These are phyloP conservation scores for Atlantisia rogersi DNA, from an alignment of 2,113 vertebrate genomes.

Conservation along the genomic window DNA sequence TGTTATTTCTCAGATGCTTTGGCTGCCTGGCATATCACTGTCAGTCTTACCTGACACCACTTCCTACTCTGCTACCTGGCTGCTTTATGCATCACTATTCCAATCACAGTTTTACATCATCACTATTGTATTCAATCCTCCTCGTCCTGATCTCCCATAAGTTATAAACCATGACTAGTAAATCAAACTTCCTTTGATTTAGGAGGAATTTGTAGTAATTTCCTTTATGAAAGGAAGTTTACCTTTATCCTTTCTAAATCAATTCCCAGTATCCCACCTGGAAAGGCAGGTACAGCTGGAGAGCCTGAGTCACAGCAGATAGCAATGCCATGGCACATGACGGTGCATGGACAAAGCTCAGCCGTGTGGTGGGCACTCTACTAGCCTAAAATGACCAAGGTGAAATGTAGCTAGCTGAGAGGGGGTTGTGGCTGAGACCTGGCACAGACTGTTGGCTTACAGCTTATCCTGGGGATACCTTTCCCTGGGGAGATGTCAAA, in stretches of 20 bases:
- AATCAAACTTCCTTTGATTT: background rate
- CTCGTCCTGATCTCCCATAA: background rate
- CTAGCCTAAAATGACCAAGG: background rate
- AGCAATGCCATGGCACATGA: background rate
- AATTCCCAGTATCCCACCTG: background rate
- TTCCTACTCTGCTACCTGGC: background rate
- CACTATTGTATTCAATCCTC: background rate
- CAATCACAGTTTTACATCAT: background rate
- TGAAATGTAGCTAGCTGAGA: background rate
- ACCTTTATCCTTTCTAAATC: background rate
- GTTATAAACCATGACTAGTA: background rate
- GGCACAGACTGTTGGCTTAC: background rate
- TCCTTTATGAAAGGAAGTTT: background rate
- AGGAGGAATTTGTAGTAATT: background rate
- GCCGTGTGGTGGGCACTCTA: fast-evolving
- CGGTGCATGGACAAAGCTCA: background rate
- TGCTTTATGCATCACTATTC: background rate
- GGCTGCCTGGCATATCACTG: background rate
- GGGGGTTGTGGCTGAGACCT: background rate
- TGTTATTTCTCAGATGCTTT: background rate
- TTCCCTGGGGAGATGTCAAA: background rate
- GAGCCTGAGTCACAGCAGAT: background rate
- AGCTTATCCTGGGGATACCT: background rate
- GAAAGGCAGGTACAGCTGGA: background rate
- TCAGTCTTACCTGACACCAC: background rate